Conservation (phyloP, 2,888 invertebrate species). For the Hartigia nigra region DNA sequence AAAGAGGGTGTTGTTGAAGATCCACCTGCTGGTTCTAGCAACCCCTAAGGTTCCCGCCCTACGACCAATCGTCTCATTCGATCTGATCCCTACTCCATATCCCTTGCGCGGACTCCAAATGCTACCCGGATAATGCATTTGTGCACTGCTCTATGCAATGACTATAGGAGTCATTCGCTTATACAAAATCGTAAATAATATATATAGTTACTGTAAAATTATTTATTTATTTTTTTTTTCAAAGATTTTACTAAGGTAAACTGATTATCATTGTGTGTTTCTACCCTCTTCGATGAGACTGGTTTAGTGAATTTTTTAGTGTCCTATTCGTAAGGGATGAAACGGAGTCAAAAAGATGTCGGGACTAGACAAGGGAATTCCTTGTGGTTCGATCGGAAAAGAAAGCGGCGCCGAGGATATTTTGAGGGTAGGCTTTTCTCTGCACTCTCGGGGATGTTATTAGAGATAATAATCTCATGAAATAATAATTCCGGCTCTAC, state of each 20-base stretch:
- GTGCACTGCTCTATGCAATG: not conserved
- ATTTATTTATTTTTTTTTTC: not conserved
- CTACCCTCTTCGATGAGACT: not conserved
- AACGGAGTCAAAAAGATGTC: not conserved
- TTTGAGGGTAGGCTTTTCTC: constrained; percentile 7
- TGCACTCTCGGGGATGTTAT: constrained; percentile 50
- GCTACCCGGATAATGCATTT: not conserved
- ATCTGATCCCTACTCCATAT: constrained; percentile 40
- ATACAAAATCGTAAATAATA: not conserved
- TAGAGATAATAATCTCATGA: constrained; percentile 65
- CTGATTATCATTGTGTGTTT: not conserved
- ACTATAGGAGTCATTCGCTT: not conserved
- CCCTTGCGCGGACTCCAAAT: constrained; percentile 28
- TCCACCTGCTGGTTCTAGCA: constrained; percentile 56
- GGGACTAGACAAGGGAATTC: not conserved
- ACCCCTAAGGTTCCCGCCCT: constrained; percentile 54
- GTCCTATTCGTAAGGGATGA: not conserved
- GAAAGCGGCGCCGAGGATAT: constrained; percentile 6
- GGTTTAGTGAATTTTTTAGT: not conserved
- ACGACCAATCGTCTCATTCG: constrained; percentile 51
- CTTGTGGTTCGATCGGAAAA: not conserved
- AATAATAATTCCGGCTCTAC: constrained; percentile 56
- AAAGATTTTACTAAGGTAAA: not conserved
- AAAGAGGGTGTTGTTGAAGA: constrained; percentile 53
- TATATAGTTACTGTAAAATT: not conserved